These are phyloP conservation scores for Pagrus major DNA, from an alignment of 2,113 vertebrate species.

Conservation along the genomic window DNA sequence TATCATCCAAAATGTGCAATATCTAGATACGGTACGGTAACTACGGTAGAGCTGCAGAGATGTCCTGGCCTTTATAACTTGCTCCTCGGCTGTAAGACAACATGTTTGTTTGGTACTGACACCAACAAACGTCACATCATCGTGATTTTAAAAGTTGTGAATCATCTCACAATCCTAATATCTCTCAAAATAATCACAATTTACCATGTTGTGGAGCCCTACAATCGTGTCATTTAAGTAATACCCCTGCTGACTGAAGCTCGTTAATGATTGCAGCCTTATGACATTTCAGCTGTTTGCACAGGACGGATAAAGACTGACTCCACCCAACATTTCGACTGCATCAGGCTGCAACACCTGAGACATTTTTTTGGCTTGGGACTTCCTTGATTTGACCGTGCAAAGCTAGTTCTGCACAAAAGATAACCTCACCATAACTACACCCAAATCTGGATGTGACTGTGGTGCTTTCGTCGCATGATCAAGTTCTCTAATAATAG, in stretches of 20 bases:
- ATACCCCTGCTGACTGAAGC: background rate
- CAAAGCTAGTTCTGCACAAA: background rate
- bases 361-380: background rate
- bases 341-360: background rate
- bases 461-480: background rate
- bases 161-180: no score
- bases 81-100: no score
- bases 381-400: background rate
- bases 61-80: no score
- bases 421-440: background rate
- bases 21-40: no score
- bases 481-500: slow-evolving; percentile 17
- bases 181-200: no score
- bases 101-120: no score
- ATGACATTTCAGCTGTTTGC: background rate
- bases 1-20: no score
- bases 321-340: slow-evolving; percentile 13
- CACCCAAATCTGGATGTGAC: background rate
- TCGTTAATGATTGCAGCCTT: background rate
- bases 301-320: background rate
- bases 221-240: background rate
- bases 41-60: no score
- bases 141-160: no score
- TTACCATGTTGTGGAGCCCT: no score
- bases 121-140: no score